Evolutionary conservation across 2,113 vertebrate species (phyloP), one percentile per base, ranked within the genome.

Genomic region (Rostratula benghalensis): DNA sequence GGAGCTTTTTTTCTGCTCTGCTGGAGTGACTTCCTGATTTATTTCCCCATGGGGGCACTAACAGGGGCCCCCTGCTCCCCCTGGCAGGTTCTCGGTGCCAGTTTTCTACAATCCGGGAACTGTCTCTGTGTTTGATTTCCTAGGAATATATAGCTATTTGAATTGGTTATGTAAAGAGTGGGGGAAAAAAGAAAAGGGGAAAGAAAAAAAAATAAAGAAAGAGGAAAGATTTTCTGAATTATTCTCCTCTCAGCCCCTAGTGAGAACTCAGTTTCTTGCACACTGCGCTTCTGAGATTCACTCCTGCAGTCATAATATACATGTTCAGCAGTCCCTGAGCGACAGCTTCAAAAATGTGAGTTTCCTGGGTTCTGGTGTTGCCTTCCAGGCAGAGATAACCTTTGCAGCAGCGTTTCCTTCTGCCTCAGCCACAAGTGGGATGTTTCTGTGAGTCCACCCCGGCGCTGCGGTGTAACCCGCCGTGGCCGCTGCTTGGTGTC

Each of bases 331-430:
- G 53, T 83, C 75, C n/a, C 79, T n/a, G 18, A 48, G 16, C 0
- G 14, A 95, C 51, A 48, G 60, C 81, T 95, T 90, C 43, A 92
- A 37, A 94, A 92, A 74, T 35, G 39, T 1, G 33, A 70, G 31
- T 83, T 83, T 82, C 85, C 37, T 63, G 56, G 71, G 45, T 69
- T 69, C 65, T 95, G 39, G 16, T 50, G 54, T 61, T 91, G 89
- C 57, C 80, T 96, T 96, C n/a, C 7, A 96, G 86, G 82, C 63
- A 77, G 28, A 67, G 59, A 95, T 84, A 94, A 93, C 59, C 64
- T 95, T 95, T 96, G 89, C 83, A 84, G 53, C 0, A 0, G 39
- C 70, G 82, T 11, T 39, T 39, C 59, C 60, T 93, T 79, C 39
- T 89, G 77, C 85, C 51, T 73, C 63, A 87, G 88, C 61, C 53